Base-by-base conservation (phyloP, 1,140 invertebrate genomes). In the Lepidurus packardi region DNA sequence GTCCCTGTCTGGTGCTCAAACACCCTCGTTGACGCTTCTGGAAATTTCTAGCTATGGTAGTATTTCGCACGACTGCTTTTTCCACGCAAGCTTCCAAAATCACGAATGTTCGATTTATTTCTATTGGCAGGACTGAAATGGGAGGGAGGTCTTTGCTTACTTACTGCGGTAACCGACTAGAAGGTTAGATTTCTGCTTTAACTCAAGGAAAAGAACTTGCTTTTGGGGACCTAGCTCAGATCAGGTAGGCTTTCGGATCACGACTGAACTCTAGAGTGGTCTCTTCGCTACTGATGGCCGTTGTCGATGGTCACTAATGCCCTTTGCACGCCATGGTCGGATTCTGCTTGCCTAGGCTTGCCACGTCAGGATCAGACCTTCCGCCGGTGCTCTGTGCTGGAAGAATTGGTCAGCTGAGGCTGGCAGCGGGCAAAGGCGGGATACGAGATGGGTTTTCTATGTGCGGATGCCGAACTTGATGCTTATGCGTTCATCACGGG, bases 241-340 rank as follows among this genome's bases (percentile, higher is more conserved):
- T 2, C 53, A 65, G 53, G n/a, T 65, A 65, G 13, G 53, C 53
- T 13, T 65, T 65, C 53, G 21, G 13, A 1, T 65, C 53, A 65
- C 53, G 53, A 65, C 53, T 65, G 53, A 65, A 21, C 53, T 65
- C 13, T 13, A 65, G 53, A 65, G 10, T 65, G 53, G 53, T n/a
- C 53, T 65, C 21, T 65, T 16, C 53, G 53, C 53, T 65, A 65
- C 53, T 65, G 53, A 65, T 65, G 53, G 53, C 53, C 53, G 6
- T 65, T 65, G 53, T 65, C 9, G 53, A 65, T 65, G 53, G 53
- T 65, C 53, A 65, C 53, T 65, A 65, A 65, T 65, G 53, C 53
- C 53, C 53, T 65, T 65, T 65, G 53, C 53, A 65, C 53, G 53
- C 53, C 53, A 7, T 16, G 53, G 53, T 21, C 21, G 21, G 53